Percentiles rank a stretch among this genome's conserved stretches.
Evolutionary conservation across 2,797 vertebrate species (phyloP).

Genomic region (Tadarida brasiliensis): DNA sequence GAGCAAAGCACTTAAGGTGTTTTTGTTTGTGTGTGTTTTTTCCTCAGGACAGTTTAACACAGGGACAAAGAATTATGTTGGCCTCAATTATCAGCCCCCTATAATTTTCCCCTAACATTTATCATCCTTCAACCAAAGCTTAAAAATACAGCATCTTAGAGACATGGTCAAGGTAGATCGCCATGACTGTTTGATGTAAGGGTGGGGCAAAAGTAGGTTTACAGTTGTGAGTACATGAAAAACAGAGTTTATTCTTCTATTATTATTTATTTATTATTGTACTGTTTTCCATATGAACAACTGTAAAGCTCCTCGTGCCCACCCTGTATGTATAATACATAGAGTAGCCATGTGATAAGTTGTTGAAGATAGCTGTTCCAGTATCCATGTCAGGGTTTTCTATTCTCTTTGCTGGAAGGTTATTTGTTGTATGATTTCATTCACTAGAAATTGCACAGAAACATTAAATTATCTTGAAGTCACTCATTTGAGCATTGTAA

Average conservation of each 20-base stretch:
- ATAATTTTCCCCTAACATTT: not conserved
- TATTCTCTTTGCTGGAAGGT: not conserved
- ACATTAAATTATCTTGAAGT: not conserved
- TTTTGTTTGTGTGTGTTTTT: not conserved
- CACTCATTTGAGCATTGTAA: not conserved
- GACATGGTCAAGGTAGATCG: too few relatives aligned
- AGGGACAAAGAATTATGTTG: not conserved
- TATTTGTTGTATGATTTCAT: not conserved
- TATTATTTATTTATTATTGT: not conserved
- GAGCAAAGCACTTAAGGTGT: not conserved
- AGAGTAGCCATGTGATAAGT: not conserved
- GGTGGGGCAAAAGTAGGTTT: not conserved
- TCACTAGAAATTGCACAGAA: not conserved
- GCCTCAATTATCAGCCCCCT: fast-evolving
- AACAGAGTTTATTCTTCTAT: not conserved
- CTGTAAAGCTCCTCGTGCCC: not conserved
- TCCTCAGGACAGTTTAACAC: not conserved
- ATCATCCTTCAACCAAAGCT: not conserved
- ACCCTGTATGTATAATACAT: not conserved
- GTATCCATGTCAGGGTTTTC: not conserved
- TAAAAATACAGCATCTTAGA: not conserved
- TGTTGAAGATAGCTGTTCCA: not conserved
- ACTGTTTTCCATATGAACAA: not conserved
- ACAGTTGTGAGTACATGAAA: not conserved
- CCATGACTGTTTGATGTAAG: too few relatives aligned